A percentile compares a stretch with the other conserved stretches of the same genome.
These are phyloP conservation scores for Schizaphis graminum DNA, from an alignment of 2,888 invertebrate species.

Conservation along the genomic window DNA sequence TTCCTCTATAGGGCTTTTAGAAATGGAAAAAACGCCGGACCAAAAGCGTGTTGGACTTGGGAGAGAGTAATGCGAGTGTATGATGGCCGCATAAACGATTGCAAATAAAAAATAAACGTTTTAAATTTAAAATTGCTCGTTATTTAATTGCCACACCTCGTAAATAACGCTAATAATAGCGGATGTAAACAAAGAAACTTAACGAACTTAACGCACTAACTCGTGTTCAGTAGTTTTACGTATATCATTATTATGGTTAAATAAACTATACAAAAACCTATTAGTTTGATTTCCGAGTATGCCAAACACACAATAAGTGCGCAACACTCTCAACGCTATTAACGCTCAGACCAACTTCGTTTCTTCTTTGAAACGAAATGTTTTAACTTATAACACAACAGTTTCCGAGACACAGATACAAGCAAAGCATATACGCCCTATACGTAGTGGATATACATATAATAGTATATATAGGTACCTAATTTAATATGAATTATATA, in stretches of 20 bases:
- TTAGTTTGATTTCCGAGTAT: neutral
- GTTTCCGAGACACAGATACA: neutral
- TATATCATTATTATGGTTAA: neutral
- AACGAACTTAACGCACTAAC: neutral
- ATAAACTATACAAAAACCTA: neutral
- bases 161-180: neutral
- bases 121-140: too few species aligned
- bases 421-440: neutral
- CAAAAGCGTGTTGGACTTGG: too few species aligned
- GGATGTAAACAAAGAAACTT: neutral
- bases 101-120: too few species aligned
- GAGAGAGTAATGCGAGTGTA: too few species aligned
- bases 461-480: neutral
- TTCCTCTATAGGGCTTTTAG: too few species aligned
- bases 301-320: neutral
- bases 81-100: too few species aligned
- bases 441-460: too few species aligned
- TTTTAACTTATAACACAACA: neutral
- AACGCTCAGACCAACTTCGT: neutral
- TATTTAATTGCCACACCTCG: too few species aligned
- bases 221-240: neutral
- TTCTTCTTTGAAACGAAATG: neutral
- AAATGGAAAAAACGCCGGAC: too few species aligned
- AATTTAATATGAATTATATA: neutral
- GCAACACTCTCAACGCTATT: neutral